A percentile compares a stretch with the other conserved stretches of the same genome.
phyloP scores from a whole-genome alignment of 1,140 invertebrate species.

The Meloidogyne exigua region DNA sequence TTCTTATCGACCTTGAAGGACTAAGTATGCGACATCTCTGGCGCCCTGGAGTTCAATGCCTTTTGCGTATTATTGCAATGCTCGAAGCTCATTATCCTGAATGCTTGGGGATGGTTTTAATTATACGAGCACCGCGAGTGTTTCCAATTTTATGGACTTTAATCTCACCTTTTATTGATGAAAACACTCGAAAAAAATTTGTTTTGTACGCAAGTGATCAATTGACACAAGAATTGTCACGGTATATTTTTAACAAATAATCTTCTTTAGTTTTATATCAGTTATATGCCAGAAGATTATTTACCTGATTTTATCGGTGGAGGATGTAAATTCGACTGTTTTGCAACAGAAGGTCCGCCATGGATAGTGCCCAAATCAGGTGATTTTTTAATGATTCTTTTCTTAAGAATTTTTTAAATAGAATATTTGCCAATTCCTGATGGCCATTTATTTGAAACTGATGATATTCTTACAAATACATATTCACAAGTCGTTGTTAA shows the following conservation, averaged over 20 bases:
- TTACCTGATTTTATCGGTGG: constrained; percentile 89
- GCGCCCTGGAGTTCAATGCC: constrained; percentile 83
- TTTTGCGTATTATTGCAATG: constrained; percentile 88
- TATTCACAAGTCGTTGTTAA: constrained; percentile 50
- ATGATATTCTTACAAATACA: constrained; percentile 65
- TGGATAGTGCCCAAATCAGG: constrained; percentile 84
- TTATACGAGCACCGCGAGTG: constrained; percentile 82
- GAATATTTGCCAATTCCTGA: constrained; percentile 76
- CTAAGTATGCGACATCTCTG: constrained; percentile 92
- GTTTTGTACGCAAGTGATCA: constrained; percentile 58
- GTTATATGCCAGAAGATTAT: constrained; percentile 78
- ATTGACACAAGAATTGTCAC: constrained; percentile 68
- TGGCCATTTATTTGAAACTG: constrained; percentile 68
- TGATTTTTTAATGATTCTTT: no score
- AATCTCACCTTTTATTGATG: constrained; percentile 93
- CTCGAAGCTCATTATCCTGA: constrained; percentile 70
- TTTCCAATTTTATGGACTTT: constrained; percentile 96
- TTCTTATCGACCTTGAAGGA: constrained; percentile 87
- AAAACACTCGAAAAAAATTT: constrained; percentile 89
- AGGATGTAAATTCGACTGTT: constrained; percentile 74
- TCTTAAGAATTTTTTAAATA: no score
- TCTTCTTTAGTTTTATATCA: constrained; percentile 19
- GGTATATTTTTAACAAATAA: constrained; percentile 62
- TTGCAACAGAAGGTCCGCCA: constrained; percentile 68
- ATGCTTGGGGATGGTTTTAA: constrained; percentile 74